Conservation (phyloP, 2,888 invertebrate species). For the Acronicta alni region DNA sequence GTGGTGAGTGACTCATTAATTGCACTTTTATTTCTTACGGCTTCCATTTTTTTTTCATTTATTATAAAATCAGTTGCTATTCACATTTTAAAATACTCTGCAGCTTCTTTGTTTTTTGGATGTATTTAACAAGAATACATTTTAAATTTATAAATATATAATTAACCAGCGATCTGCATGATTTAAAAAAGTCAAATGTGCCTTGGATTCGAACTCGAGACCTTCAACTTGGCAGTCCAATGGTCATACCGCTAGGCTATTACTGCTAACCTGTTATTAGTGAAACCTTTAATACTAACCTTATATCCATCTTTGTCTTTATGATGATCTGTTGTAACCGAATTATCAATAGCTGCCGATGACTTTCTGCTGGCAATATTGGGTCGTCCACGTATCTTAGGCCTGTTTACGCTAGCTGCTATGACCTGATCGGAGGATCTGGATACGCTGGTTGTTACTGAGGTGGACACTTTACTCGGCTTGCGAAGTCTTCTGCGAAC, state of each 20-base stretch:
- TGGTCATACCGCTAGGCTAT: too few species aligned
- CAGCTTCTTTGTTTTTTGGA: too few species aligned
- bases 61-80: too few species aligned
- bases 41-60: not conserved
- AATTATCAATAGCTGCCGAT: slow-evolving; percentile 87
- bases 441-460: slow-evolving; percentile 90
- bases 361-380: slow-evolving; percentile 89
- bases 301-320: slow-evolving; percentile 93
- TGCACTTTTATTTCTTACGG: not conserved
- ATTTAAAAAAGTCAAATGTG: too few species aligned
- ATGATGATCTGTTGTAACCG: slow-evolving; percentile 88
- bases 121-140: too few species aligned
- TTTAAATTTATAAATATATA: too few species aligned
- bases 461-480: slow-evolving; percentile 90
- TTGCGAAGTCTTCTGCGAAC: slow-evolving; percentile 91
- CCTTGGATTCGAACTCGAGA: too few species aligned
- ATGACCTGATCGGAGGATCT: slow-evolving; percentile 88
- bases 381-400: slow-evolving; percentile 90
- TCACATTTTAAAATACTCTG: too few species aligned
- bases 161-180: too few species aligned
- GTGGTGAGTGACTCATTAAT: not conserved
- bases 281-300: slow-evolving; percentile 63
- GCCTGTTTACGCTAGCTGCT: slow-evolving; percentile 90
- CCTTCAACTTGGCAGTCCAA: too few species aligned
- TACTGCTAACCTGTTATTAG: too few species aligned